Evolutionary conservation across 2,888 invertebrate species (phyloP).

Genomic region (Hypercompe scribonia): DNA sequence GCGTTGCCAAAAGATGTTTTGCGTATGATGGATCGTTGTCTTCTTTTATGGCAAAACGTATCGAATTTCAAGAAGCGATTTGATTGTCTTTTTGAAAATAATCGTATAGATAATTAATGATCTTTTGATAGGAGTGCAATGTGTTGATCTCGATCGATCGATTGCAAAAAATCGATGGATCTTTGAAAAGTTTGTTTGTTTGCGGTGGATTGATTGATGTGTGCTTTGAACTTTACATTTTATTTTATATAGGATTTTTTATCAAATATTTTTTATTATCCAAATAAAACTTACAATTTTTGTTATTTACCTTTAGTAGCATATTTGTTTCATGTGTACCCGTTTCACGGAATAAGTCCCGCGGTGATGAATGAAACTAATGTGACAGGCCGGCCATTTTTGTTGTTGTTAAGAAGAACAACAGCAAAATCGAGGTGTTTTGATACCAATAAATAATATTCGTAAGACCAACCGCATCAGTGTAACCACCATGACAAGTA

Average conservation of each 20-base stretch:
- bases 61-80: constrained; percentile 51
- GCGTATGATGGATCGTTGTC: constrained; percentile 67
- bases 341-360: no score
- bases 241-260: background rate
- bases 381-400: no score
- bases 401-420: no score
- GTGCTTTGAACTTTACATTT: constrained; percentile 19
- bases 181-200: constrained; percentile 23
- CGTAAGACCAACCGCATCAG: no score
- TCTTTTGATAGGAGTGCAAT: constrained; percentile 46
- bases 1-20: constrained; percentile 75
- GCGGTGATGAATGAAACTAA: no score
- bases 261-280: background rate
- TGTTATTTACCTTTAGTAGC: background rate
- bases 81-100: constrained; percentile 47
- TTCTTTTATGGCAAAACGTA: constrained; percentile 55
- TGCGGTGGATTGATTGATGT: constrained; percentile 18
- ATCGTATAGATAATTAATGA: constrained; percentile 54
- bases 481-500: no score
- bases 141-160: constrained; percentile 29
- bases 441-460: no score
- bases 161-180: constrained; percentile 25
- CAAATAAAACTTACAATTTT: background rate
- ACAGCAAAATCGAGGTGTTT: no score
- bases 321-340: background rate